A percentile compares a stretch with the other conserved stretches of the same genome.
Conservation (phyloP, 2,888 invertebrate species). For the Smittia sp. region DNA sequence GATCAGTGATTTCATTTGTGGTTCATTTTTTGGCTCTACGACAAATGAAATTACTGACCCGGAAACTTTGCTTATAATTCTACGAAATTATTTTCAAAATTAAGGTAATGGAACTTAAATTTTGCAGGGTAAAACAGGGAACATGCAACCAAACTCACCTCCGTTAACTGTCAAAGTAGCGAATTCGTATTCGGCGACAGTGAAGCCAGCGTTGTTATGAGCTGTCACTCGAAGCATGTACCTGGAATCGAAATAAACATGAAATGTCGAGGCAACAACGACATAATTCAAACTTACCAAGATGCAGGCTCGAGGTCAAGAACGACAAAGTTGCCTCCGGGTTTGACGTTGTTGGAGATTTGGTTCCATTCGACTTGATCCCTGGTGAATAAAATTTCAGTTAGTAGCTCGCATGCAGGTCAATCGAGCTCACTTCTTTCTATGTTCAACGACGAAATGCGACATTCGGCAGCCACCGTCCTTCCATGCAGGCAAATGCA, state of each 20-base stretch:
- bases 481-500: conserved; percentile 90
- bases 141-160: conserved; percentile 58
- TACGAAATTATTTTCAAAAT: no score
- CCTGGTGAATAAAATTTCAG: conserved; percentile 54
- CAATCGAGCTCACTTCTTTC: conserved; percentile 70
- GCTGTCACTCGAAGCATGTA: conserved; percentile 88
- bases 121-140: no score
- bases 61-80: no score
- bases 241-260: not conserved
- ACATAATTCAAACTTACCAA: conserved; percentile 57
- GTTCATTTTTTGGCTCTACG: no score
- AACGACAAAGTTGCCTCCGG: conserved; percentile 85
- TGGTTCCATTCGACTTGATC: conserved; percentile 88
- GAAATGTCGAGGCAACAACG: no score
- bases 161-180: conserved; percentile 91
- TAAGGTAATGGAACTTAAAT: no score
- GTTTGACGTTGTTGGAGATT: conserved; percentile 89
- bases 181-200: conserved; percentile 92
- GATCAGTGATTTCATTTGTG: no score
- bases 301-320: conserved; percentile 89
- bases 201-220: conserved; percentile 93
- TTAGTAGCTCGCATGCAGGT: not conserved
- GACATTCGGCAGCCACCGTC: conserved; percentile 95
- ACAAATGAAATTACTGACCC: no score
- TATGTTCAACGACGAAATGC: conserved; percentile 92